Percentiles rank a stretch among this genome's conserved stretches.
Evolutionary conservation across 2,797 vertebrate species (phyloP).

Genomic region (Amniataba percoides): DNA sequence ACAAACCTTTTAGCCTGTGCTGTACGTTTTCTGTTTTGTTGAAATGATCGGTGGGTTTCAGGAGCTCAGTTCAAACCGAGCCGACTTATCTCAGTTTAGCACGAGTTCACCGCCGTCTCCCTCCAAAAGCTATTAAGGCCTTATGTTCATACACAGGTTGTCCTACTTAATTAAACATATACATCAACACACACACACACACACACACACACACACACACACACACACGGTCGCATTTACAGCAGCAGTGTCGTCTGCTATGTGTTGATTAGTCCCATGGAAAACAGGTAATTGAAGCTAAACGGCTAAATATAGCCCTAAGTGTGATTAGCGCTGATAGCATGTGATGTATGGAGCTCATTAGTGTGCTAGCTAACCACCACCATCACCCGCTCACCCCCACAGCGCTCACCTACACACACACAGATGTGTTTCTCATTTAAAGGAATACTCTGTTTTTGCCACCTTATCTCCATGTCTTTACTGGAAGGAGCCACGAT

Average conservation of each 20-base stretch:
- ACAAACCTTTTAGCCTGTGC: not conserved
- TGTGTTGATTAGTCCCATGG: constrained; percentile 74
- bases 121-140: constrained; percentile 36
- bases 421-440: constrained; percentile 28
- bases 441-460: constrained; percentile 32
- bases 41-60: not conserved
- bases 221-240: constrained; percentile 21
- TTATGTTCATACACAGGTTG: constrained; percentile 38
- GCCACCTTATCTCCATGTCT: not conserved
- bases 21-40: not conserved
- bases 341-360: constrained; percentile 75
- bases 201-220: not conserved
- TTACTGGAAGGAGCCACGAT: not conserved
- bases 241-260: constrained; percentile 34
- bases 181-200: not conserved
- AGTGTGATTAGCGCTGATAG: constrained; percentile 74
- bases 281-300: constrained; percentile 76
- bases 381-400: not conserved
- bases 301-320: constrained; percentile 76
- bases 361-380: constrained; percentile 60
- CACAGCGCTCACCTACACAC: not conserved
- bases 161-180: constrained; percentile 58
- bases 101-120: constrained; percentile 22
- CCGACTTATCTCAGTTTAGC: not conserved
- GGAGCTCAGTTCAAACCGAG: not conserved